These are phyloP conservation scores for Scomber scombrus DNA, from an alignment of 2,113 vertebrate genomes.

Conservation along the genomic window DNA sequence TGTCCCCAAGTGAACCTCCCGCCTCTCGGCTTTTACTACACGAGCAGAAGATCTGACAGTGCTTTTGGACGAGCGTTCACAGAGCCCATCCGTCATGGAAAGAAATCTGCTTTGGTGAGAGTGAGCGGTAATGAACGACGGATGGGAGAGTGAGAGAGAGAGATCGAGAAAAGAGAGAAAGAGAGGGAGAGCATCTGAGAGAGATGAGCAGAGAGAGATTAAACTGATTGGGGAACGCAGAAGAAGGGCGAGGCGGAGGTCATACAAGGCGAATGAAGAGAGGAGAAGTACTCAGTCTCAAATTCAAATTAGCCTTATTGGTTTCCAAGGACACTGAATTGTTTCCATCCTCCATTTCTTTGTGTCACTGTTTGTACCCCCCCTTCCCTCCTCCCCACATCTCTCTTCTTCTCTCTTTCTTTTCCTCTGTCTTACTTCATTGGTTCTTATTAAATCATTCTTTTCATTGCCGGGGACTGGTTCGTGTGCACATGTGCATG, in stretches of 20 bases:
- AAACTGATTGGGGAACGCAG: slow-evolving; percentile 65
- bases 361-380: slow-evolving; percentile 34
- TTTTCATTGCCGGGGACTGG: slow-evolving; percentile 35
- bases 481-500: slow-evolving; percentile 45
- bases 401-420: slow-evolving; percentile 17
- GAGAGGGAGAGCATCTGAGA: slow-evolving; percentile 53
- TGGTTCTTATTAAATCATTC: slow-evolving; percentile 60
- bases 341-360: slow-evolving; percentile 71
- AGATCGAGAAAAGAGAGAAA: slow-evolving; percentile 5
- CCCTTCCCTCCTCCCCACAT: not conserved
- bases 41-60: slow-evolving; percentile 57
- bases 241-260: slow-evolving; percentile 64
- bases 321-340: slow-evolving; percentile 76
- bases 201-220: slow-evolving; percentile 68
- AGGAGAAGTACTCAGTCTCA: slow-evolving; percentile 66
- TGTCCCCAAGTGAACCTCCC: slow-evolving; percentile 50
- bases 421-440: slow-evolving; percentile 40
- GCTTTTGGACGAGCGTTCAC: slow-evolving; percentile 52
- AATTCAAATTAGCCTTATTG: slow-evolving; percentile 77
- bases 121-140: slow-evolving; percentile 62
- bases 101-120: slow-evolving; percentile 69
- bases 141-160: slow-evolving; percentile 25
- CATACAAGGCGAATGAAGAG: slow-evolving; percentile 52
- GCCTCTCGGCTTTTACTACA: slow-evolving; percentile 44
- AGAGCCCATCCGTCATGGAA: slow-evolving; percentile 69